Percentiles rank a stretch among this genome's conserved stretches.
phyloP scores from a whole-genome alignment of 92 coral and sea anemone species.

The Epizoanthus illoricatus region DNA sequence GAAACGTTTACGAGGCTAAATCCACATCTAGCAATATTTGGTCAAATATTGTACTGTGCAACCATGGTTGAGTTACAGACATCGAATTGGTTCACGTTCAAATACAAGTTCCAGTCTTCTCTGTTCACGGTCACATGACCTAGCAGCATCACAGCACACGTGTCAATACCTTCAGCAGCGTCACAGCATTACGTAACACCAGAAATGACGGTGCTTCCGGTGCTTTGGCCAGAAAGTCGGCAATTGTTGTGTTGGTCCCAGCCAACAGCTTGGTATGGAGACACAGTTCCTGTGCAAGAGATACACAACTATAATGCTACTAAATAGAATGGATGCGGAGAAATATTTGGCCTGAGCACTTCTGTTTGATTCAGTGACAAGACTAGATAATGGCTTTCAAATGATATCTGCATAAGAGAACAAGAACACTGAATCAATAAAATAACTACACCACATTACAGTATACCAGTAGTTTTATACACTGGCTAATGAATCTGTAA shows the following conservation, averaged over 20 bases:
- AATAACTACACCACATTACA: too few species aligned
- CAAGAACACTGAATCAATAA: too few species aligned
- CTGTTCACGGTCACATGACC: too few species aligned
- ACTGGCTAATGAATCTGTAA: too few species aligned
- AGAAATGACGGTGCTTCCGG: constrained; percentile 92
- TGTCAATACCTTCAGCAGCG: constrained; percentile 71
- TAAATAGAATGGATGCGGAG: background rate
- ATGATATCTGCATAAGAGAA: too few species aligned
- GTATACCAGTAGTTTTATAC: too few species aligned
- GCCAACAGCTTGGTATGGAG: constrained; percentile 93
- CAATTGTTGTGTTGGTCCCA: constrained; percentile 76
- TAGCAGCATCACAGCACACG: background rate
- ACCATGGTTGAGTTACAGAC: background rate
- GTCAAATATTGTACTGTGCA: background rate
- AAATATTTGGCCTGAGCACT: background rate
- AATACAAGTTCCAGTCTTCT: background rate
- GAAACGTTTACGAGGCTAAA: too few species aligned
- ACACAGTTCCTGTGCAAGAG: constrained; percentile 75
- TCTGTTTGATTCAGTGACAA: background rate
- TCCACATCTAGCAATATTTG: background rate
- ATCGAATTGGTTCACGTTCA: too few species aligned
- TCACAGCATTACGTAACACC: constrained; percentile 88
- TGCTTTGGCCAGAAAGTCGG: constrained; percentile 94
- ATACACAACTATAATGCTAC: background rate
- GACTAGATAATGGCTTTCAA: background rate